Percentiles rank a stretch among this genome's conserved stretches.
These are phyloP conservation scores for Eueides isabella DNA, from an alignment of 1,140 invertebrate genomes.

Conservation along the genomic window DNA sequence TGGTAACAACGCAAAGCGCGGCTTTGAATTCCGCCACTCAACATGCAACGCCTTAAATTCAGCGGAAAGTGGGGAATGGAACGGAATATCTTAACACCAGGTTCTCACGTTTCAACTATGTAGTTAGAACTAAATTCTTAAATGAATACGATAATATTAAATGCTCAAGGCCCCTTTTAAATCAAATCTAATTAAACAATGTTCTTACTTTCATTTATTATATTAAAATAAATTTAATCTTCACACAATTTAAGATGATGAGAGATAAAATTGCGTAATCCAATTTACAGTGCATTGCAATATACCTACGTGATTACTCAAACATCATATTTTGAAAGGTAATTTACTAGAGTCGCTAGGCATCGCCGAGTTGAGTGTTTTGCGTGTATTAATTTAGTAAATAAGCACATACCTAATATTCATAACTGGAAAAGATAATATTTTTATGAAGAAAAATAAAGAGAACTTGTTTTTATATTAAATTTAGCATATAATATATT, in stretches of 20 bases:
- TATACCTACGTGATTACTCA: not conserved
- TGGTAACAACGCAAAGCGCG: no score
- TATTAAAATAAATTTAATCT: not conserved
- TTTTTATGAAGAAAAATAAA: not conserved
- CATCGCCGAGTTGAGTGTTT: not conserved
- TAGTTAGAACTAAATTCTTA: no score
- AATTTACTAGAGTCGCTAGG: not conserved
- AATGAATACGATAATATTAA: not conserved
- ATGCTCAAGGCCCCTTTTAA: no score
- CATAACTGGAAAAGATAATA: constrained; percentile 3
- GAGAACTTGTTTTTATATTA: not conserved
- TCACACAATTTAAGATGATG: not conserved
- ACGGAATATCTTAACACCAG: no score
- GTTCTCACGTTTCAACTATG: no score
- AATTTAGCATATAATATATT: not conserved
- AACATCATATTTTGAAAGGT: not conserved
- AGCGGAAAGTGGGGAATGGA: no score
- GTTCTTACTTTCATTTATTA: not conserved
- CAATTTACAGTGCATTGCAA: constrained; percentile 9
- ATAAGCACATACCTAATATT: not conserved
- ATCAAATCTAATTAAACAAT: not conserved
- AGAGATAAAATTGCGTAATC: not conserved
- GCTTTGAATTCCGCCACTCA: no score
- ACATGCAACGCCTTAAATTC: no score
- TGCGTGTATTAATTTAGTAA: not conserved